Conservation (phyloP, 92 coral and sea anemone genomes). For the Phymanthus crucifer region DNA sequence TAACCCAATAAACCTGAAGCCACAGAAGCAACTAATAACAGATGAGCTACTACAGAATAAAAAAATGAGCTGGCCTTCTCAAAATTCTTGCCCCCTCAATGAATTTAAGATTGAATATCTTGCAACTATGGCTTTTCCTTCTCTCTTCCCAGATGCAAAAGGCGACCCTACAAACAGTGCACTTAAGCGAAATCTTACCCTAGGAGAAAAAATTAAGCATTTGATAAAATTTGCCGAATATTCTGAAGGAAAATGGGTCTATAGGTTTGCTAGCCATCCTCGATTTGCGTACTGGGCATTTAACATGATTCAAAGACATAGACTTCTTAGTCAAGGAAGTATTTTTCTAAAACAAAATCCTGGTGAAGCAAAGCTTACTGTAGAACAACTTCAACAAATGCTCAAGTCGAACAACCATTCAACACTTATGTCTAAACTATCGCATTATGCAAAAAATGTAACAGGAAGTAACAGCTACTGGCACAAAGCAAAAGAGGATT, state of each 20-base stretch:
- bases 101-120: conserved; percentile 60
- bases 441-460: conserved; percentile 71
- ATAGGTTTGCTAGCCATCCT: conserved; percentile 69
- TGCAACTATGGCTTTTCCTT: conserved; percentile 82
- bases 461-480: conserved; percentile 62
- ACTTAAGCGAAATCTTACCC: conserved; percentile 38
- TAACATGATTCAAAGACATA: conserved; percentile 65
- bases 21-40: conserved; percentile 54
- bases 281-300: conserved; percentile 77
- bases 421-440: conserved; percentile 57
- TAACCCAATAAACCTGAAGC: conserved; percentile 47
- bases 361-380: conserved; percentile 51
- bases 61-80: conserved; percentile 50
- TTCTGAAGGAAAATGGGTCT: conserved; percentile 52
- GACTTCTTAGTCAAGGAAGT: conserved; percentile 66
- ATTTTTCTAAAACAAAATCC: no score
- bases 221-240: conserved; percentile 62
- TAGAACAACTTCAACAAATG: conserved; percentile 60
- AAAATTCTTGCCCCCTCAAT: conserved; percentile 43
- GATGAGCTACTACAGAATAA: conserved; percentile 50
- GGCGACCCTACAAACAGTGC: conserved; percentile 77
- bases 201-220: conserved; percentile 63
- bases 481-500: conserved; percentile 69
- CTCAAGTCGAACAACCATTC: conserved; percentile 47
- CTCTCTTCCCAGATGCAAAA: conserved; percentile 64